These are phyloP conservation scores for Periplaneta americana DNA, from an alignment of 1,140 invertebrate genomes.

Conservation along the genomic window DNA sequence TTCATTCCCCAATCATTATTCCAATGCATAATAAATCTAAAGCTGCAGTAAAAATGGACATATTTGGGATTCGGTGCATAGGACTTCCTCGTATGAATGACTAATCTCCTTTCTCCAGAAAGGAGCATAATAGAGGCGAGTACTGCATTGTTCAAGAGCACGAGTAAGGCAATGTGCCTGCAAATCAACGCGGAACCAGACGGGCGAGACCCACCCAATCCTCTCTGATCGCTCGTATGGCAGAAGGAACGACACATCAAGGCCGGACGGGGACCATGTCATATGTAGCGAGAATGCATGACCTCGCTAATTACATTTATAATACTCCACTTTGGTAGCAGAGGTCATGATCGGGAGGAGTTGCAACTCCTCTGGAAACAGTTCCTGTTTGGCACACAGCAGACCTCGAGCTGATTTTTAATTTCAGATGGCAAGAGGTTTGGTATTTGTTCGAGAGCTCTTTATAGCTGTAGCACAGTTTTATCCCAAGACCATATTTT, in stretches of 20 bases:
- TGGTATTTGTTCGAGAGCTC: too few species aligned
- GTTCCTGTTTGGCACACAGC: too few species aligned
- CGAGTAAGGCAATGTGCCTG: neutral
- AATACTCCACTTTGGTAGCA: neutral
- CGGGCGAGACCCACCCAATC: neutral
- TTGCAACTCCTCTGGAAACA: too few species aligned
- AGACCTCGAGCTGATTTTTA: too few species aligned
- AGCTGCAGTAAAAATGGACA: neutral
- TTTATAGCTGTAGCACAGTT: too few species aligned
- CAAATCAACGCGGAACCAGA: neutral
- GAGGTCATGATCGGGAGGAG: too few species aligned
- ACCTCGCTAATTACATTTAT: neutral
- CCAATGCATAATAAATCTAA: too few species aligned
- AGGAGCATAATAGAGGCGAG: neutral
- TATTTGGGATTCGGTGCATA: neutral
- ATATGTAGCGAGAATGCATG: neutral
- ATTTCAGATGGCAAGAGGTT: too few species aligned
- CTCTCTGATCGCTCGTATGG: too few species aligned
- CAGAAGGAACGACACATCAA: neutral
- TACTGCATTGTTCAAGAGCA: neutral
- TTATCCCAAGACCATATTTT: too few species aligned
- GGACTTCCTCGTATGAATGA: neutral
- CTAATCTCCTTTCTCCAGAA: neutral
- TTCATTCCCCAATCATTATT: too few species aligned
- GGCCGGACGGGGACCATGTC: neutral